Evolutionary conservation across 2,888 invertebrate species (phyloP), one percentile per base, ranked within the genome.

Genomic region (Halictus ligatus): DNA sequence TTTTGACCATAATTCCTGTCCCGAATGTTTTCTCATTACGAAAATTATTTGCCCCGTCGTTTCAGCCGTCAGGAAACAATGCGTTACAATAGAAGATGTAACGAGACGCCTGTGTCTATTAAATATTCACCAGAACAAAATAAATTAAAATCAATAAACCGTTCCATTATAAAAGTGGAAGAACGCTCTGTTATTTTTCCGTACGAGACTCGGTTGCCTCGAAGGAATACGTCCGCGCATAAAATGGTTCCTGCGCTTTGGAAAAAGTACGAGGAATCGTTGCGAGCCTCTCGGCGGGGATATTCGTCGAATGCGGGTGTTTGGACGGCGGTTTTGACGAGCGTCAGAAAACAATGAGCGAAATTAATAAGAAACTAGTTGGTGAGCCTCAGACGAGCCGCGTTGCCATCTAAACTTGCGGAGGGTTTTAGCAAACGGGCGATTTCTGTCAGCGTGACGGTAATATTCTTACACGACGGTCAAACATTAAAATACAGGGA

Each of bases 401-500:
- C 50, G 74, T 54, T 64, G 60, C 43, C 60, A 35, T 73, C 80
- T 79, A 86, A 82, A 75, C 72, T 54, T 48, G 58, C 72, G 25
- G 58, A 75, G 76, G 85, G 73, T 78, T 79, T 75, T 78, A 81
- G 79, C 75, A 78, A 88, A 82, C 77, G 78, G 79, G 76, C 78
- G 83, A 83, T 86, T 76, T 77, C 83, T 83, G 86, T 87, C 87
- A 87, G 8, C 73, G 76, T 21, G 77, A 29, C 25, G 78, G 72
- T 50, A 76, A 78, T 80, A 78, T 75, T 81, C 80, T 78, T 75
- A 78, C 76, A 64, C 71, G 46, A 76, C 77, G 80, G 83, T 83
- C 80, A 86, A 81, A 83, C 81, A 86, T 87, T 87, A 81, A 87
- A 87, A 83, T 87, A 80, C 78, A 83, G 73, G 78, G 71, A 84